Conservation (phyloP, 2,113 vertebrate species). For the Equus quagga region DNA sequence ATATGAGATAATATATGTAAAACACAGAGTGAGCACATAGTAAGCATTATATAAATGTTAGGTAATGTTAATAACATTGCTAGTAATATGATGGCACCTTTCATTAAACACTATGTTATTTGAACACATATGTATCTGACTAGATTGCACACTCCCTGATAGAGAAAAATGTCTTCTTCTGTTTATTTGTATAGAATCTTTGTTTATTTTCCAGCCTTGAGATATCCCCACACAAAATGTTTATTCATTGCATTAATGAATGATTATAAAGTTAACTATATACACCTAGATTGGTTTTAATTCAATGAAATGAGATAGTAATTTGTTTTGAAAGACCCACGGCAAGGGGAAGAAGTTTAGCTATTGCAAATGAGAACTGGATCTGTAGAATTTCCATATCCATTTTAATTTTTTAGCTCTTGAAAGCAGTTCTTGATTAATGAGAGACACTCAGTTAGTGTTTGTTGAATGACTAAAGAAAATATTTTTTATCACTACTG, state of each 20-base stretch:
- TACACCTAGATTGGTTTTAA: background rate
- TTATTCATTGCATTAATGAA: background rate
- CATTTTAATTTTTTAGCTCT: conserved; percentile 16
- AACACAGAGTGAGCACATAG: background rate
- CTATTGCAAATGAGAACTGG: background rate
- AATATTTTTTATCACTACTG: background rate
- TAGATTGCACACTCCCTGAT: background rate
- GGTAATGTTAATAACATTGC: background rate
- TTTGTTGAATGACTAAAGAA: background rate
- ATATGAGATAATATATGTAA: background rate
- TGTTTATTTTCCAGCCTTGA: background rate
- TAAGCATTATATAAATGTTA: background rate
- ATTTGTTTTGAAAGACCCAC: background rate
- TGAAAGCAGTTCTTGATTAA: background rate
- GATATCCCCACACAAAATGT: background rate
- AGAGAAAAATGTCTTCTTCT: background rate
- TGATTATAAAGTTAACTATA: background rate
- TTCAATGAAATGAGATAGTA: background rate
- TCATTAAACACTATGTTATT: background rate
- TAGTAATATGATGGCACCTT: background rate
- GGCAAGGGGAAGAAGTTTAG: background rate
- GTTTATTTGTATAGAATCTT: background rate
- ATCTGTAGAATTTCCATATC: background rate
- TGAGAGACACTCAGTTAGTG: background rate
- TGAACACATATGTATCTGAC: background rate